A percentile compares a stretch with the other conserved stretches of the same genome.
Evolutionary conservation across 2,797 vertebrate genomes (phyloP).

Genomic region (Huso huso): DNA sequence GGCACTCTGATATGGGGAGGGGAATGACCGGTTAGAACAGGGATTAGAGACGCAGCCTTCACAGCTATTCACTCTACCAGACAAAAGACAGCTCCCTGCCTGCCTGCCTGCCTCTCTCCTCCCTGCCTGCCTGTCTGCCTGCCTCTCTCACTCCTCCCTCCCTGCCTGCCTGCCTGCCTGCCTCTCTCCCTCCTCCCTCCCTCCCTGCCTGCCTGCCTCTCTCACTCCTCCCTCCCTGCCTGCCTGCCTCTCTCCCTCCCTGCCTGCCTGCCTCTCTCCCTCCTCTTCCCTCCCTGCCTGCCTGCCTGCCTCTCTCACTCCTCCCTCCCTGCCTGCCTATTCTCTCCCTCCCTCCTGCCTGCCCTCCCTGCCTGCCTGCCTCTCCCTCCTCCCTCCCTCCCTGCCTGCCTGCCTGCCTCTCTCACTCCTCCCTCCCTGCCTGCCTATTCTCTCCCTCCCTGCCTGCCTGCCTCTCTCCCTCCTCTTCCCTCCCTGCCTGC

Average conservation of each 20-base stretch:
- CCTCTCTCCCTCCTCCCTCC: too few relatives aligned
- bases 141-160: too few relatives aligned
- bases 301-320: conserved; percentile 14
- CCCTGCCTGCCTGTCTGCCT: too few relatives aligned
- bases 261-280: too few relatives aligned
- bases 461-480: conserved; percentile 50
- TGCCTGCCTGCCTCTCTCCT: too few relatives aligned
- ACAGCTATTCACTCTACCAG: not conserved
- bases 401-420: conserved; percentile 13
- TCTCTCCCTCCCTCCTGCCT: conserved; percentile 10
- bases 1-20: conserved; percentile 69
- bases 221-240: too few relatives aligned
- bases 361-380: conserved; percentile 45
- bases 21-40: conserved; percentile 64
- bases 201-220: too few relatives aligned
- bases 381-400: conserved; percentile 49
- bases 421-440: conserved; percentile 48
- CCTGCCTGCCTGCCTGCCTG: too few relatives aligned
- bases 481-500: conserved; percentile 17
- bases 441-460: conserved; percentile 47
- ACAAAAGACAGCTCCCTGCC: not conserved
- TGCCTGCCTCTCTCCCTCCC: not conserved
- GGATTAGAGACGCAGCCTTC: not conserved
- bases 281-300: conserved; percentile 19
- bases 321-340: conserved; percentile 10